Evolutionary conservation across 1,140 invertebrate genomes (phyloP).

Genomic region (Dryas iulia): DNA sequence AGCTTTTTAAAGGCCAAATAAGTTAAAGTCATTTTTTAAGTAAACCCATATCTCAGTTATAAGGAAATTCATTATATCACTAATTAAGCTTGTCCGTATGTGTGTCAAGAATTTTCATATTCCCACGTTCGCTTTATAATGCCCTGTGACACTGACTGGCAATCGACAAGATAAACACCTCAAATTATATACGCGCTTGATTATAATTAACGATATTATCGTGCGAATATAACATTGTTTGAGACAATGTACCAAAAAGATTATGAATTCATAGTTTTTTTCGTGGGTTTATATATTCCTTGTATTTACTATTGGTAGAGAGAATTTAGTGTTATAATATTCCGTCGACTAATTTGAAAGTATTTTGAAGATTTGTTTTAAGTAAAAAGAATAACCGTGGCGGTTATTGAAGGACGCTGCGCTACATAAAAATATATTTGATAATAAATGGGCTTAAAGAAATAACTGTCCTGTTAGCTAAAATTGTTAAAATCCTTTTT

Average conservation of each 20-base stretch:
- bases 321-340: too few species aligned
- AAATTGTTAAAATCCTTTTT: too few species aligned
- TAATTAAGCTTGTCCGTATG: constrained; percentile 2
- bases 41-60: not conserved
- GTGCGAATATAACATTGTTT: constrained; percentile 25
- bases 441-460: too few species aligned
- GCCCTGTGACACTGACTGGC: constrained; percentile 30
- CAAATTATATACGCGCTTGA: constrained; percentile 20
- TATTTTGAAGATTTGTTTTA: too few species aligned
- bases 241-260: not conserved
- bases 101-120: constrained; percentile 37
- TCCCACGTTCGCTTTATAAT: constrained; percentile 28
- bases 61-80: constrained; percentile 7
- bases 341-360: too few species aligned
- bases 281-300: too few species aligned
- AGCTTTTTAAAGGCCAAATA: too few species aligned
- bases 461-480: too few species aligned
- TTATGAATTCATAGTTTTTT: not conserved
- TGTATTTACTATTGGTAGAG: too few species aligned
- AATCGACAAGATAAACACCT: constrained; percentile 30
- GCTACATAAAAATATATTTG: too few species aligned
- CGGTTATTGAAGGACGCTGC: too few species aligned
- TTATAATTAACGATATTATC: constrained; percentile 19
- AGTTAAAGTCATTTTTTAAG: not conserved
- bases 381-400: too few species aligned